phyloP scores from a whole-genome alignment of 2,113 vertebrate genomes.

The Myotis brandtii region DNA sequence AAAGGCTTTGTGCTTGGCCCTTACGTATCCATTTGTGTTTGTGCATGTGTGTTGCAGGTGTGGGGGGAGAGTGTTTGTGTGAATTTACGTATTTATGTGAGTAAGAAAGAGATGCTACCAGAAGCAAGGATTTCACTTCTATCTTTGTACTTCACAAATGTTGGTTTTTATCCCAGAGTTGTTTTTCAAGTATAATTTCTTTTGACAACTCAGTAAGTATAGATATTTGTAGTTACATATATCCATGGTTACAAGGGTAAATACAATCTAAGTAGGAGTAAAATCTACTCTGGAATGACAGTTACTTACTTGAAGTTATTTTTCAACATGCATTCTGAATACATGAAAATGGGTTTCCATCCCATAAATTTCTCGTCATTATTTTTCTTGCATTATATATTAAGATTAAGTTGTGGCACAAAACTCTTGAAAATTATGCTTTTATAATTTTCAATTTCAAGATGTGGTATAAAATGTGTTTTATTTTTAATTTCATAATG shows the following conservation, averaged over 20 bases:
- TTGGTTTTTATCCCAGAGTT: background rate
- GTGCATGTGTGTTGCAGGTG: background rate
- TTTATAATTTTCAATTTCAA: background rate
- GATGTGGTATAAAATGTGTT: background rate
- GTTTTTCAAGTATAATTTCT: constrained; percentile 40
- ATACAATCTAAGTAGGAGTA: background rate
- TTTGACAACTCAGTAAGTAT: background rate
- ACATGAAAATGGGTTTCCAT: background rate
- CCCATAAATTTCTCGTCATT: background rate
- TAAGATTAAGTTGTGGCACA: constrained; percentile 20
- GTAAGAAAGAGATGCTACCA: background rate
- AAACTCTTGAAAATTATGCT: background rate
- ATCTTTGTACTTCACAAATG: background rate
- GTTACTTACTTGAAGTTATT: background rate
- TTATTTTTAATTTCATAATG: constrained; percentile 40
- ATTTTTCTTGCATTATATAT: background rate
- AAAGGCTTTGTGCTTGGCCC: background rate
- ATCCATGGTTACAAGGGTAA: constrained; percentile 22
- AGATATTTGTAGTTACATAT: constrained; percentile 28
- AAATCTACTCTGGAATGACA: constrained; percentile 7
- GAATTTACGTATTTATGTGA: background rate
- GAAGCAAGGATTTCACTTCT: background rate
- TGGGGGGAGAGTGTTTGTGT: background rate
- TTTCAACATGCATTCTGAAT: background rate
- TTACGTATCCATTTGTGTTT: background rate